Base-by-base conservation (phyloP, 2,888 invertebrate species). In the Ametastegia equiseti region DNA sequence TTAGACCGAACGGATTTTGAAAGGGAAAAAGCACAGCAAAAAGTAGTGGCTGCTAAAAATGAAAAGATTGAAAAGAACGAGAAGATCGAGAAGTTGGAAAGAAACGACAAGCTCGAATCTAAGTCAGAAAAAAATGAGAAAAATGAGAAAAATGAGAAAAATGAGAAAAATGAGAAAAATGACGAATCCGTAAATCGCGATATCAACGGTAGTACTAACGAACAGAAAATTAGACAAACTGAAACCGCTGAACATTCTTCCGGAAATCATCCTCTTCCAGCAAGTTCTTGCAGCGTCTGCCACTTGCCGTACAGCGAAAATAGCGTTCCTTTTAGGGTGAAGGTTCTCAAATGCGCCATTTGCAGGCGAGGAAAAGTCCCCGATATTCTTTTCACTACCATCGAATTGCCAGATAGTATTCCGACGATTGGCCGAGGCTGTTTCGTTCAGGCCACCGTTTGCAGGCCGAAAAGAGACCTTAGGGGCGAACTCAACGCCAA, bases 331-430 rank as follows among this genome's bases (percentile, higher is more conserved):
- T 95, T 97, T 87, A 94, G 95, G 86, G 94, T 96, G 54, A 95
- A 94, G 86, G 94, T 96, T 86, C 93, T 94, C 54, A 95, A 95
- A 88, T 97, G 97, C 92, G 92, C 93, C 9, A 92, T 96, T 30
- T 92, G 79, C 91, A 96, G 97, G 85, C 95, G 95, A 82, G 96
- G 96, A 0, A 96, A 96, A 84, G 98, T 99, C 0, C 98, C 98
- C 0, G 97, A 98, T 87, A 96, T 99, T 0, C 91, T 99, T 63
- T 94, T 99, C 86, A 96, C 97, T 4, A 98, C 98, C 0, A 95
- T 98, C 81, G 97, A 98, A 86, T 95, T 97, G 69, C 97, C 98
- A 0, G 95, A 94, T 83, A 94, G 94, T 33, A 92, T 98, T 57
- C 94, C 95, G 0, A 95, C 96, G 0, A 94, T 96, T 69, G 96